These are phyloP conservation scores for Torymus texanus DNA, from an alignment of 2,888 invertebrate genomes.

Conservation along the genomic window DNA sequence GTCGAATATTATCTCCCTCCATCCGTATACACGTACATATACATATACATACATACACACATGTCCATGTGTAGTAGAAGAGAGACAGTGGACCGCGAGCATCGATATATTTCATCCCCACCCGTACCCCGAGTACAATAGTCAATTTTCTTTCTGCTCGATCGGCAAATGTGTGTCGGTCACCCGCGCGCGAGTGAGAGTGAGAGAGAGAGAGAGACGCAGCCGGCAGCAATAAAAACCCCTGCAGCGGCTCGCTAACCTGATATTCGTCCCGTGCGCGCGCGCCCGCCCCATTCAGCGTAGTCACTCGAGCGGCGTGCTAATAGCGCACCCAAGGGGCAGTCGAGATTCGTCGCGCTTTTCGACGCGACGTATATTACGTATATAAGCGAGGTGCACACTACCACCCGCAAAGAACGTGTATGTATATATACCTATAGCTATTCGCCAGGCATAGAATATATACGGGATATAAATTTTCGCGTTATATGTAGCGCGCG, in stretches of 20 bases:
- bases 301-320: conserved; percentile 51
- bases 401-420: conserved; percentile 31
- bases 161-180: conserved; percentile 56
- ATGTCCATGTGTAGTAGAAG: not conserved
- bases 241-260: conserved; percentile 38
- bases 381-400: not conserved
- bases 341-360: conserved; percentile 55
- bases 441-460: not conserved
- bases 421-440: not conserved
- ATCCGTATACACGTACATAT: not conserved
- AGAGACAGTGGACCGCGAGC: not conserved
- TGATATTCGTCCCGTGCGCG: conserved; percentile 44
- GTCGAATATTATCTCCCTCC: conserved; percentile 47
- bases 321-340: conserved; percentile 48
- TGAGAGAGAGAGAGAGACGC: not conserved
- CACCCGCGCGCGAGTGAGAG: not conserved
- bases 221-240: conserved; percentile 51
- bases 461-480: conserved; percentile 46
- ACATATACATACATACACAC: conserved; percentile 26
- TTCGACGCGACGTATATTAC: conserved; percentile 12
- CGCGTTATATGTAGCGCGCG: conserved; percentile 26
- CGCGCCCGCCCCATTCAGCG: conserved; percentile 47
- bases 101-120: conserved; percentile 29
- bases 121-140: conserved; percentile 38
- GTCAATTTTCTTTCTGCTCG: conserved; percentile 58